Base-by-base conservation (phyloP, 2,113 vertebrate species). In the Dryoscopus gambensis region DNA sequence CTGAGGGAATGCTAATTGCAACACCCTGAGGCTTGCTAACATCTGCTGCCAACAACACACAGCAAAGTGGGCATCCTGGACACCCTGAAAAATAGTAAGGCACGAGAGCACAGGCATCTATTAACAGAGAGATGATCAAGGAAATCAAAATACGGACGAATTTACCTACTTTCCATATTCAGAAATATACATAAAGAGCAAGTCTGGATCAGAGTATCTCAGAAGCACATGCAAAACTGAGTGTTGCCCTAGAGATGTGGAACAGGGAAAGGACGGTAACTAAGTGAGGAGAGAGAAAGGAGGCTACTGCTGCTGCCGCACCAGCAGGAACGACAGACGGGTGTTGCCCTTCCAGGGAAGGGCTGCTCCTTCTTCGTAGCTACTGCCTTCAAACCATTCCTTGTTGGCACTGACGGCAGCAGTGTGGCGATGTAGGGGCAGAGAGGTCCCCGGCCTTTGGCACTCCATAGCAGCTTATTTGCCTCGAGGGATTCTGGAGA, bases 301-400 rank as follows among this genome's bases (percentile, higher is more conserved):
- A 57, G 25, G 30, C 47, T 7, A 8, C 27, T 18, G 50, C 24
- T 89, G 13, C 46, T n/a, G 42, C 40, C 2, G 1, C 44, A 5
- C 9, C 2, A 5, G 30, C 9, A 30, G 22, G n/a, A 63, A 50
- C 0, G 1, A 4, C 17, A 42, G 2, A 5, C 23, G 39, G 23
- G 42, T 18, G 35, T 5, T 31, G 39, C 44, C 33, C 19, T 59
- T 9, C 19, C 4, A 10, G 24, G 17, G 31, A 89, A 84, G 44
- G 57, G 8, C 49, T 35, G 42, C 11, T 78, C 37, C 20, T 47
- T 18, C 57, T 21, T 2, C 15, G 5, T 10, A 13, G 42, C 42
- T 78, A 7, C 8, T 39, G 57, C 28, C 24, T 46, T 62, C 28
- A 15, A 13, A n/a, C 17, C 37, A 18, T 57, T 33, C 24, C 20